phyloP scores from a whole-genome alignment of 2,888 invertebrate species.

The Oligia strigilis region DNA sequence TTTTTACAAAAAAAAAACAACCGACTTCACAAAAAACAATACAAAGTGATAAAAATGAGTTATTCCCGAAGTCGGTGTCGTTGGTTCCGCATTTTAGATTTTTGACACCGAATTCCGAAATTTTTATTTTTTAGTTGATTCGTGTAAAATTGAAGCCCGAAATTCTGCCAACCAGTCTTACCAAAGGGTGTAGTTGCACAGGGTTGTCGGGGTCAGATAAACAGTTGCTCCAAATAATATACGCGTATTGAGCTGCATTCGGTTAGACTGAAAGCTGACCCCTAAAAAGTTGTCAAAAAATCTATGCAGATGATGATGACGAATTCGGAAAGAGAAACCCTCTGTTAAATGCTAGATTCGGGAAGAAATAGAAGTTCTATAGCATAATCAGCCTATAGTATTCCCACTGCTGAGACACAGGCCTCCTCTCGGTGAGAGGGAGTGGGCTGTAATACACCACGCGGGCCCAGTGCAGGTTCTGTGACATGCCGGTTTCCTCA shows the following conservation, averaged over 20 bases:
- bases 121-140: not conserved
- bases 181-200: not conserved
- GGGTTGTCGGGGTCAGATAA: not conserved
- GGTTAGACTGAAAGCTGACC: not conserved
- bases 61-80: too few relatives aligned
- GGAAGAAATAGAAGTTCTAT: too few relatives aligned
- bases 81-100: too few relatives aligned
- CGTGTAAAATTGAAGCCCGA: not conserved
- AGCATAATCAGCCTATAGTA: not conserved
- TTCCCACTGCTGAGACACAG: not conserved
- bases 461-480: not conserved
- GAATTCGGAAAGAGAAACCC: not conserved
- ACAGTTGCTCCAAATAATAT: not conserved
- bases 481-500: too few relatives aligned
- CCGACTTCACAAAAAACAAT: too few relatives aligned
- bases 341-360: not conserved
- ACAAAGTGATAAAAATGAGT: too few relatives aligned
- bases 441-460: not conserved
- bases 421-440: not conserved
- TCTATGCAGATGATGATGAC: not conserved
- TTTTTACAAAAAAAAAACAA: too few relatives aligned
- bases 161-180: not conserved
- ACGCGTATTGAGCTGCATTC: not conserved
- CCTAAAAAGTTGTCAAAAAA: not conserved
- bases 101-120: too few relatives aligned